Evolutionary conservation across 2,797 vertebrate genomes (phyloP), one percentile per base, ranked within the genome.

Genomic region (Petrocephalus schoutedeni): DNA sequence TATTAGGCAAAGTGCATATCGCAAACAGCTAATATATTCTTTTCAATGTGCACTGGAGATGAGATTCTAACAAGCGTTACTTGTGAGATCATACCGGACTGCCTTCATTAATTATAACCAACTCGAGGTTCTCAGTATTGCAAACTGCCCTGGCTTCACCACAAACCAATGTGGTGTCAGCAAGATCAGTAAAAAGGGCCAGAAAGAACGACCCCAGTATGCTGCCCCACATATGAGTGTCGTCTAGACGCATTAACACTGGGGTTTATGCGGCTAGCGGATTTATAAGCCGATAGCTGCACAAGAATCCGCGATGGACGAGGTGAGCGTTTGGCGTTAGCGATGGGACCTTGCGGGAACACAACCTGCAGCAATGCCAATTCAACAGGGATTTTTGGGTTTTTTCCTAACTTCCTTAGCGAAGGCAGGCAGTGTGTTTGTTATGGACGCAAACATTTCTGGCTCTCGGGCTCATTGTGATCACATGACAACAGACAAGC

Each of bases 1-100:
- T 90, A 92, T 91, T 53, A 90, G 91, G 90, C 87, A 91, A 91
- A 82, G 16, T 19, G 16, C 2, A n/a, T 51, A n/a, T 86, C 4
- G 57, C 9, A n/a, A 45, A 21, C 19, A 49, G 36, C 28, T 36
- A 58, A 86, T 10, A 19, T 16, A 59, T 86, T 58, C 28, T 51
- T 86, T 64, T n/a, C 57, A 49, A 10, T 49, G 57, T 32, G 21
- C 41, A 49, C 32, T 49, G 49, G 5, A 61, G 54, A 86, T 8
- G 36, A 51, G n/a, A 56, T 45, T 64, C 59, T 23, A 64, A 74
- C 41, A 67, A 21, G 21, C 0, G 1, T 57, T 54, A 36, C 5
- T 36, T 5, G 32, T 59, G 53, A 0, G 23, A 7, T 8, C 6
- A 86, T 14, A 58, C 84, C 16, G 2, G 21, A n/a, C 53, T 21